A percentile compares a stretch with the other conserved stretches of the same genome.
phyloP scores from a whole-genome alignment of 2,113 vertebrate species.

The Siniperca knerii region DNA sequence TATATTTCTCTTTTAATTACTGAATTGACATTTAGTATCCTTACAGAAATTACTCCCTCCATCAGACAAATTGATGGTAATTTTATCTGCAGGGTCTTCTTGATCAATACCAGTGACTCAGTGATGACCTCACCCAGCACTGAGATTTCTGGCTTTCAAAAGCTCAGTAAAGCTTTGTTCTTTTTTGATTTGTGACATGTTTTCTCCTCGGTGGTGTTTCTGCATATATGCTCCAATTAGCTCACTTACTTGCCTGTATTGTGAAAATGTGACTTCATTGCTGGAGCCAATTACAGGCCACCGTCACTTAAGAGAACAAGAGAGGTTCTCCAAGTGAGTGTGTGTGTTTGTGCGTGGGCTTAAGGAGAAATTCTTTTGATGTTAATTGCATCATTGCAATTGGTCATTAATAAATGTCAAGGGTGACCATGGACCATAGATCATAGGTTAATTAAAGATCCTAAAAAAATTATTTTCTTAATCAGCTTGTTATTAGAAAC shows the following conservation, averaged over 20 bases:
- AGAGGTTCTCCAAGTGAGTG: background rate
- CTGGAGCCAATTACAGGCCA: slow-evolving; percentile 18
- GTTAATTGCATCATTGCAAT: slow-evolving; percentile 11
- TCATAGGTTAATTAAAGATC: slow-evolving; percentile 40
- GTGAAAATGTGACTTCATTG: slow-evolving; percentile 18
- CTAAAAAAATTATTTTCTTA: slow-evolving; percentile 24
- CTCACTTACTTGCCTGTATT: background rate
- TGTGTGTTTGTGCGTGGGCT: slow-evolving; percentile 3
- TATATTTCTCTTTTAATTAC: slow-evolving; percentile 30
- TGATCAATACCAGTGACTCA: slow-evolving; percentile 56
- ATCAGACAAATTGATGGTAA: slow-evolving; percentile 20
- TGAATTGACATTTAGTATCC: slow-evolving; percentile 21
- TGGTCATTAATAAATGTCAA: slow-evolving; percentile 48
- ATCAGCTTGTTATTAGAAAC: background rate
- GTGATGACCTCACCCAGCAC: slow-evolving; percentile 28
- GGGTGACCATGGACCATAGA: background rate
- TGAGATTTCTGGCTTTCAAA: slow-evolving; percentile 5
- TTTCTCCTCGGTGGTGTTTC: background rate
- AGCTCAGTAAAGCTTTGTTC: background rate
- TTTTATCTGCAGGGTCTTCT: slow-evolving; percentile 27
- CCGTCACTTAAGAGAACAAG: slow-evolving; percentile 1
- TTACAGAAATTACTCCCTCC: slow-evolving; percentile 19
- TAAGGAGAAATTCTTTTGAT: background rate
- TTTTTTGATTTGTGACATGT: background rate
- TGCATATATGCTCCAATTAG: slow-evolving; percentile 13